Evolutionary conservation across 1,140 invertebrate species (phyloP).

Genomic region (Nephila pilipes): DNA sequence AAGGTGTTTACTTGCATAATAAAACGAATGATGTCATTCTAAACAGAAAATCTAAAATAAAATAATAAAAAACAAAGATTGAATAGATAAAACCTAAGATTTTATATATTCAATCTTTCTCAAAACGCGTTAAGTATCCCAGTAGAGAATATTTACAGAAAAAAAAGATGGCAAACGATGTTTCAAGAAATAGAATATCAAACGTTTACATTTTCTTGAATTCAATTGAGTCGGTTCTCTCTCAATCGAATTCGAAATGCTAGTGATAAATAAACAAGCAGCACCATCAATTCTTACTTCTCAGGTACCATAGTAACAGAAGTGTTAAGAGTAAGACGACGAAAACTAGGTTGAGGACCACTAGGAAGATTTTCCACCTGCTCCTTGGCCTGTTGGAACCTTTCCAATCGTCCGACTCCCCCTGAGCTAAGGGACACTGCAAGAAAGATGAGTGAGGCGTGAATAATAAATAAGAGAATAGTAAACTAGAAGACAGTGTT

Average conservation of each 20-base stretch:
- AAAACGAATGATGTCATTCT: too few relatives aligned
- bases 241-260: too few relatives aligned
- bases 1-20: too few relatives aligned
- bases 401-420: constrained; percentile 66
- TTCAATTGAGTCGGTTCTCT: too few relatives aligned
- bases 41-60: too few relatives aligned
- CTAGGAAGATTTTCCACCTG: constrained; percentile 53
- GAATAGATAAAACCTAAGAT: too few relatives aligned
- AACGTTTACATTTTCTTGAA: too few relatives aligned
- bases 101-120: too few relatives aligned
- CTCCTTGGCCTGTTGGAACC: constrained; percentile 58
- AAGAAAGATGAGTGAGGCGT: constrained; percentile 1
- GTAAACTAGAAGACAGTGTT: background rate
- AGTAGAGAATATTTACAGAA: background rate
- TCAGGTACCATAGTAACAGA: constrained; percentile 65
- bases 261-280: too few relatives aligned
- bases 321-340: constrained; percentile 48
- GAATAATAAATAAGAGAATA: background rate
- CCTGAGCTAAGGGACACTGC: constrained; percentile 66
- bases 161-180: background rate
- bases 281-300: constrained; percentile 13
- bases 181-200: too few relatives aligned
- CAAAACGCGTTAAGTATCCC: too few relatives aligned
- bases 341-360: constrained; percentile 58
- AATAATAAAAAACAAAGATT: too few relatives aligned